Percentiles rank a stretch among this genome's conserved stretches.
phyloP scores from a whole-genome alignment of 2,888 invertebrate species.

The Sepiola atlantica region DNA sequence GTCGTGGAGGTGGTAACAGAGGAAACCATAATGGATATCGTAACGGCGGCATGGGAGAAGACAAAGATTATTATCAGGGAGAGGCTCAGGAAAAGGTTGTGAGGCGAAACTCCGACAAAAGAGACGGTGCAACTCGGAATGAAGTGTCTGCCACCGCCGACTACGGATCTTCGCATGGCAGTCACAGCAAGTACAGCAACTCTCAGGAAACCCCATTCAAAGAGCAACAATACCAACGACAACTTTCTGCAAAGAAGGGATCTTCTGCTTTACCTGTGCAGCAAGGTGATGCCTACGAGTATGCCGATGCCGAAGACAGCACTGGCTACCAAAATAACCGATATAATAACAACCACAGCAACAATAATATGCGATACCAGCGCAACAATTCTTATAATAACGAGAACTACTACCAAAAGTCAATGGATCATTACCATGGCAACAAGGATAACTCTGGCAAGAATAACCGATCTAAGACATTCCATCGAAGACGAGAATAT shows the following conservation, averaged over 20 bases:
- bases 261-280: not conserved
- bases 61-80: slow-evolving; percentile 13
- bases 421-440: not conserved
- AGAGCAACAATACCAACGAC: slow-evolving; percentile 32
- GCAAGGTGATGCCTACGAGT: not conserved
- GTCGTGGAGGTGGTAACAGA: not conserved
- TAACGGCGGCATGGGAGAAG: not conserved
- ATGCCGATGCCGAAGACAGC: not conserved
- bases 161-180: not conserved
- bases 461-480: not conserved
- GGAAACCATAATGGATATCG: not conserved
- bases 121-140: not conserved
- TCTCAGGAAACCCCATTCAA: slow-evolving; percentile 1
- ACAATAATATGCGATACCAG: not conserved
- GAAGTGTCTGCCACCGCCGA: not conserved
- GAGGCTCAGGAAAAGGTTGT: not conserved
- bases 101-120: slow-evolving; percentile 32
- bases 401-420: not conserved
- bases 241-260: not conserved
- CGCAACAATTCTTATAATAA: not conserved
- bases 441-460: not conserved
- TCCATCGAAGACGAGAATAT: slow-evolving; percentile 12
- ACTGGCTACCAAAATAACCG: not conserved
- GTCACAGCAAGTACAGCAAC: not conserved
- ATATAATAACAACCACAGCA: not conserved